Conservation (phyloP, 2,113 vertebrate species). For the Dolichotis patagonum region DNA sequence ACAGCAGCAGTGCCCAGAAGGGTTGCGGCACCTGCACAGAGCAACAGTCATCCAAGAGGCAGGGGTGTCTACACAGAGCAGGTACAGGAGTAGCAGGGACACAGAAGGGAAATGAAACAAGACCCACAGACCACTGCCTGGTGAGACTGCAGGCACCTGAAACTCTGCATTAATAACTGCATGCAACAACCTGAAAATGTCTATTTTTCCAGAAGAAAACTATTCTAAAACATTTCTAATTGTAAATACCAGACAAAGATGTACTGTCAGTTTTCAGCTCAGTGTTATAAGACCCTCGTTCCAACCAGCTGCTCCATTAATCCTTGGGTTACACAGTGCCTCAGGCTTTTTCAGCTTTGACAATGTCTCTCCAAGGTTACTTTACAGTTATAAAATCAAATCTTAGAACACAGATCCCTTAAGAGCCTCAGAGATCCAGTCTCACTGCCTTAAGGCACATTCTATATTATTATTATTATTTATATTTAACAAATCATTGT, state of each 20-base stretch:
- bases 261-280: not conserved
- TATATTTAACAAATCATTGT: not conserved
- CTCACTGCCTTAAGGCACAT: not conserved
- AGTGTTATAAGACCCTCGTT: not conserved
- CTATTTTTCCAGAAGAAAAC: not conserved
- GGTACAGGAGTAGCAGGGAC: not conserved
- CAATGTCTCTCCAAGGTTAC: constrained; percentile 57
- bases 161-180: not conserved
- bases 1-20: not conserved
- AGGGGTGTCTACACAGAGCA: not conserved
- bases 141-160: not conserved
- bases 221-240: not conserved
- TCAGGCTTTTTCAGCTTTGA: not conserved
- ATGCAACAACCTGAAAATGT: not conserved
- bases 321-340: not conserved
- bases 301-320: not conserved
- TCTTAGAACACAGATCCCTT: constrained; percentile 12
- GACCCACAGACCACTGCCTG: not conserved
- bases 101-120: not conserved
- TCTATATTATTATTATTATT: not conserved
- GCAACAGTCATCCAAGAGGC: no score
- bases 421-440: constrained; percentile 15
- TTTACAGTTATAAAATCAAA: constrained; percentile 45
- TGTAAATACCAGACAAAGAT: not conserved
- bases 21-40: not conserved